A percentile compares a stretch with the other conserved stretches of the same genome.
phyloP scores from a whole-genome alignment of 2,797 vertebrate species.

The Lepidocolaptes lacrymiger region DNA sequence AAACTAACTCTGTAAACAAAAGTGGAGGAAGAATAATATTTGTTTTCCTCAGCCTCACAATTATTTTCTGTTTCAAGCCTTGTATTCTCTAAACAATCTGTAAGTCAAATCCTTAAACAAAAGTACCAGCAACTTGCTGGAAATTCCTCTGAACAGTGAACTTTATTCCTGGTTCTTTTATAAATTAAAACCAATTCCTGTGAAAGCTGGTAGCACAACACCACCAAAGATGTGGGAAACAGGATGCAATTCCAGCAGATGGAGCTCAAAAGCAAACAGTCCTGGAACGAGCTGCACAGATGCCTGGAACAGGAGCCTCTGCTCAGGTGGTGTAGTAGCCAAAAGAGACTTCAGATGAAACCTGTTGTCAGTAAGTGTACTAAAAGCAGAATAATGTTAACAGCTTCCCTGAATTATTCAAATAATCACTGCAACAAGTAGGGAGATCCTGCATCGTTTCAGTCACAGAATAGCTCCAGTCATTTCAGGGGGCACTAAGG shows the following conservation, averaged over 20 bases:
- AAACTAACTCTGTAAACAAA: not conserved
- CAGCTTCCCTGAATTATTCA: not conserved
- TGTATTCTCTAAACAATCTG: not conserved
- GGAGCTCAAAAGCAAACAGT: slow-evolving; percentile 65
- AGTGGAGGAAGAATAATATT: not conserved
- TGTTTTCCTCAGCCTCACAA: not conserved
- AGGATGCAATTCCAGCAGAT: slow-evolving; percentile 49
- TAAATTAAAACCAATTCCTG: not conserved
- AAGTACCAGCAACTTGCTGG: not conserved
- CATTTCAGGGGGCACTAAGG: not conserved
- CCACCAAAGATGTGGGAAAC: slow-evolving; percentile 17
- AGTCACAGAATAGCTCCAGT: not conserved
- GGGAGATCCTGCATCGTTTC: not conserved
- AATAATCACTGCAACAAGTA: not conserved
- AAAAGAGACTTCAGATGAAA: not conserved
- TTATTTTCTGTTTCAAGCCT: not conserved
- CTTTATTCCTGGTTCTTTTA: not conserved
- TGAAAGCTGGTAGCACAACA: not conserved
- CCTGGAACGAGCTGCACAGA: not conserved
- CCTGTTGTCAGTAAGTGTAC: not conserved
- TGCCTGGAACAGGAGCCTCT: not conserved
- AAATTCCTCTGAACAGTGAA: slow-evolving; percentile 1
- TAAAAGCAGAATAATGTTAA: not conserved
- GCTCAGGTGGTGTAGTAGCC: not conserved
- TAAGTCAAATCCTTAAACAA: not conserved